Evolutionary conservation across 1,140 invertebrate genomes (phyloP).

Genomic region (Saccostrea cuccullata): DNA sequence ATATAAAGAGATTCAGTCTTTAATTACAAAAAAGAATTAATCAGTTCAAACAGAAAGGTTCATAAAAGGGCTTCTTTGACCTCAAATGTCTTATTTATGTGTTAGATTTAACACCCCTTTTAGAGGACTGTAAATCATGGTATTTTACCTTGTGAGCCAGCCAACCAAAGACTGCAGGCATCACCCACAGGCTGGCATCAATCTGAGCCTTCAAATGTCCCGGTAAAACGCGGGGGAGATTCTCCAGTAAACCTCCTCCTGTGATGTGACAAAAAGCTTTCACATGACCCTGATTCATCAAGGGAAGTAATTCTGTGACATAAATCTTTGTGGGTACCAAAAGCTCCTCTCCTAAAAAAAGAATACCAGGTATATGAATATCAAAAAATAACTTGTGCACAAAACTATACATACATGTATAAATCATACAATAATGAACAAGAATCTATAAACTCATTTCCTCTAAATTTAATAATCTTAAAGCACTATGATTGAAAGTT

Average conservation of each 20-base stretch:
- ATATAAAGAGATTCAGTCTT: too few relatives aligned
- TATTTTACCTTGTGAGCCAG: slow-evolving; percentile 69
- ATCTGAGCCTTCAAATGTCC: slow-evolving; percentile 67
- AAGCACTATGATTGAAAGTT: too few relatives aligned
- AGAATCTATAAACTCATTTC: too few relatives aligned
- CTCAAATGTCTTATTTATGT: too few relatives aligned
- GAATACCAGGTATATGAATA: not conserved
- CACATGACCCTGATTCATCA: slow-evolving; percentile 85
- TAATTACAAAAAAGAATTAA: too few relatives aligned
- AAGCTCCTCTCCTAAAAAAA: slow-evolving; percentile 87
- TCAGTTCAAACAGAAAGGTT: too few relatives aligned
- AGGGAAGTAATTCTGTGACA: slow-evolving; percentile 86
- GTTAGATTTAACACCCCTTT: too few relatives aligned
- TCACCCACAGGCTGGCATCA: slow-evolving; percentile 72
- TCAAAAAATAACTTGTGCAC: not conserved
- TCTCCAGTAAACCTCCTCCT: slow-evolving; percentile 95
- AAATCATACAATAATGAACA: too few relatives aligned
- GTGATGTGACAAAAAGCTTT: slow-evolving; percentile 97
- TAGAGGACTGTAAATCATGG: not conserved
- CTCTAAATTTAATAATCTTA: too few relatives aligned
- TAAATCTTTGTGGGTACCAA: slow-evolving; percentile 96
- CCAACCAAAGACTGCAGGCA: slow-evolving; percentile 78
- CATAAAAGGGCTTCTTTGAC: too few relatives aligned
- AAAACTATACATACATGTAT: too few relatives aligned
- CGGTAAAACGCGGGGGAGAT: slow-evolving; percentile 88